These are phyloP conservation scores for Conus ventricosus DNA, from an alignment of 1,140 invertebrate species.

Conservation along the genomic window DNA sequence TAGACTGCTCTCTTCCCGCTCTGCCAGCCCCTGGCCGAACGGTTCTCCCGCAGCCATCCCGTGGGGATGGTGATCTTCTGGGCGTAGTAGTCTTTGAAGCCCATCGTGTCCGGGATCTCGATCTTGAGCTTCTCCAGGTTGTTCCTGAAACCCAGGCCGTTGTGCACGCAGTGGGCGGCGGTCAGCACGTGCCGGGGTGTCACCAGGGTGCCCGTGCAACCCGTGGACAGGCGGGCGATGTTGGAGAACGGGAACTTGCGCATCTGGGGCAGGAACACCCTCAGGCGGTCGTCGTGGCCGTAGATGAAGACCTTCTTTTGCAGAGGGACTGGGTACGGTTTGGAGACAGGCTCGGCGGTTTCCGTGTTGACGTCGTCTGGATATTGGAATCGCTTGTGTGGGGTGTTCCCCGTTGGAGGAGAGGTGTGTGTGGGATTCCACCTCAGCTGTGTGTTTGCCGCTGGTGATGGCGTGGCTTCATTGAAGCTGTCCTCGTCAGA, in stretches of 20 bases:
- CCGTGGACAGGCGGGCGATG: conserved; percentile 60
- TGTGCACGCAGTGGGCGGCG: conserved; percentile 66
- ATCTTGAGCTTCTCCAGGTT: conserved; percentile 61
- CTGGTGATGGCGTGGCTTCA: neutral
- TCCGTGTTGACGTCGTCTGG: neutral
- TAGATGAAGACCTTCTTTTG: conserved; percentile 47
- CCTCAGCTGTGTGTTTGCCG: neutral
- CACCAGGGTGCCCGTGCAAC: conserved; percentile 65
- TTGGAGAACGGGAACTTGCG: conserved; percentile 62
- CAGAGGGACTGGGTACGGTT: neutral
- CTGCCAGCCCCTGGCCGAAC: neutral
- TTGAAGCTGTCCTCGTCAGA: neutral
- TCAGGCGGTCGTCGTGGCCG: conserved; percentile 50
- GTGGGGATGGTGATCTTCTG: conserved; percentile 59
- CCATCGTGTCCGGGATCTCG: conserved; percentile 55
- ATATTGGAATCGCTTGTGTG: neutral
- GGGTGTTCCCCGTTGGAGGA: too few relatives aligned
- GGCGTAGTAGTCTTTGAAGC: conserved; percentile 58
- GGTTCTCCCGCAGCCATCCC: conserved; percentile 49
- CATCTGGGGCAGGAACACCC: conserved; percentile 43
- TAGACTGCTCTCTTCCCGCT: conserved; percentile 38
- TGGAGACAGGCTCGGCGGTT: neutral
- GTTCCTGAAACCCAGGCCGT: conserved; percentile 53
- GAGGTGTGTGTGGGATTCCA: too few relatives aligned
- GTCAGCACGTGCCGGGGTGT: conserved; percentile 62